These are phyloP conservation scores for Ceyx margarethae DNA, from an alignment of 2,113 vertebrate species.

Conservation along the genomic window DNA sequence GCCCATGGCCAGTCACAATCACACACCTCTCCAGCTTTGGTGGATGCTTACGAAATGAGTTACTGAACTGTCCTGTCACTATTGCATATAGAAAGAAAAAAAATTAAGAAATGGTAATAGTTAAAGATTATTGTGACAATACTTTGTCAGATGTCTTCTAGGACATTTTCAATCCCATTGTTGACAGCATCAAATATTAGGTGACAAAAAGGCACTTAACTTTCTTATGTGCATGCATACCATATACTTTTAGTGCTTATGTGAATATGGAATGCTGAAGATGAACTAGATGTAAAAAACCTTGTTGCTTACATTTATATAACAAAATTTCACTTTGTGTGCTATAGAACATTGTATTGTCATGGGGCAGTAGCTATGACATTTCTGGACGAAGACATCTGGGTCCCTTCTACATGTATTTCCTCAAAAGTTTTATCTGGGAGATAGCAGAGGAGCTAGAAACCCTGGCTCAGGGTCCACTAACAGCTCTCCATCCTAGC, in stretches of 20 bases:
- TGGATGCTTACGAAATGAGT: not conserved
- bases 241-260: not conserved
- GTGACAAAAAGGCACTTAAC: not conserved
- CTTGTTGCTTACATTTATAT: not conserved
- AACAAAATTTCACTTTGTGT: not conserved
- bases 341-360: not conserved
- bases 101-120: not conserved
- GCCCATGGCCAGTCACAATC: not conserved
- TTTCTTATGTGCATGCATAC: not conserved
- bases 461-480: not conserved
- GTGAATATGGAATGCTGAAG: not conserved
- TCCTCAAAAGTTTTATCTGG: not conserved
- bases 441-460: not conserved
- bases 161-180: not conserved
- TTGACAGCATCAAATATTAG: not conserved
- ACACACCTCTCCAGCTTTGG: not conserved
- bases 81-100: not conserved
- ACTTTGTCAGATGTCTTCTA: not conserved
- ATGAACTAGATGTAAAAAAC: not conserved
- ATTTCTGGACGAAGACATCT: not conserved
- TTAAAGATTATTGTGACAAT: not conserved
- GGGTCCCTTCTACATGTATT: not conserved
- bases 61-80: not conserved
- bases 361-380: not conserved
- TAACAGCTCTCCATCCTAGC: not conserved